Base-by-base conservation (phyloP, 2,797 vertebrate species). In the Acanthurus tractus region DNA sequence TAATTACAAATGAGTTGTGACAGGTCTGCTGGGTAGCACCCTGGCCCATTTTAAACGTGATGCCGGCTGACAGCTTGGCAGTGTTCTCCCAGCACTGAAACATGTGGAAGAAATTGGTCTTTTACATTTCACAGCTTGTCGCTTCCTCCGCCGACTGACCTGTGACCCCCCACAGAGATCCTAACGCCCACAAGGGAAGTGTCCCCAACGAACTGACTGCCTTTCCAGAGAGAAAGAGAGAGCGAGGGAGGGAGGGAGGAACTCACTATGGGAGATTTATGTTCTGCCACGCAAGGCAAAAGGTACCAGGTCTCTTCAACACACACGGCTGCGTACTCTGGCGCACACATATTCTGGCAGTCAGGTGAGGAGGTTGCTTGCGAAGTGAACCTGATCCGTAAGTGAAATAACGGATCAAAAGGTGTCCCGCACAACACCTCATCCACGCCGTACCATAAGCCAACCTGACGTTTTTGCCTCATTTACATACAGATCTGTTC, bases 21-120 rank as follows among this genome's bases (percentile, higher is more conserved):
- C 97, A 98, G 96, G 94, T 94, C 95, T 95, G 93, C 89, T 96
- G 95, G 93, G 95, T 95, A 94, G 95, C 95, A 95, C 92, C 94
- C 95, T 95, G 96, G 96, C 93, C 95, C 95, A 95, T 97, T 96
- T 97, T 96, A 86, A 85, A 93, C 87, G 68, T 95, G 96, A 97
- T 96, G 96, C 92, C 91, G 90, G 92, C 95, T 95, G 94, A 97
- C 96, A 98, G 91, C 95, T 96, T 94, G 92, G 95, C 94, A 91
- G 96, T 95, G 96, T 96, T 98, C 94, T 96, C 84, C 92, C 93
- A 96, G 95, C 90, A 89, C 92, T 89, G 93, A 87, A 97, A 98
- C 98, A 99, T 99, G 97, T 99, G 98, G 98, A 98, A 99, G 96
- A 96, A 97, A 98, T 99, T 98, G 97, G 96, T 97, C 97, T 98